Conservation (phyloP, 2,797 vertebrate genomes). For the Schizothorax lantsangensis region DNA sequence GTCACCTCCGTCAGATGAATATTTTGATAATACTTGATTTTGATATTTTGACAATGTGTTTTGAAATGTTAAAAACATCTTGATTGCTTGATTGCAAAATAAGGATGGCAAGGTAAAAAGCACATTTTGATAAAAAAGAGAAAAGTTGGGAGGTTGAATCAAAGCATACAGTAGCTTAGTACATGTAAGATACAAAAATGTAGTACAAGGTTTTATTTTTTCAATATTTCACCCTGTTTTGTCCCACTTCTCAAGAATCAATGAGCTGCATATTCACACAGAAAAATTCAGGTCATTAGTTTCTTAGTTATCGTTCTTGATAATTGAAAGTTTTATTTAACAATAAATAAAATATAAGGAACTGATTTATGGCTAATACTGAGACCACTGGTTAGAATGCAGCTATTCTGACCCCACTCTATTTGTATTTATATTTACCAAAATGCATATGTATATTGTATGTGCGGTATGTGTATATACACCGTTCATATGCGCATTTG, state of each 20-base stretch:
- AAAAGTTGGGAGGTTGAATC: background rate
- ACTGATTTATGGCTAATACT: background rate
- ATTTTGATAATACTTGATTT: background rate
- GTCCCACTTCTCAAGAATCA: background rate
- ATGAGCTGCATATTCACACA: background rate
- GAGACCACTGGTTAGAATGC: background rate
- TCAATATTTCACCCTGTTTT: background rate
- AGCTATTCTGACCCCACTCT: background rate
- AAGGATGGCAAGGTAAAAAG: background rate
- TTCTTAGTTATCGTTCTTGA: background rate
- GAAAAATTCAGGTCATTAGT: background rate
- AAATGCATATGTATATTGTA: background rate
- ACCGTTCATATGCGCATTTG: background rate
- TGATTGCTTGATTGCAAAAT: too few species aligned
- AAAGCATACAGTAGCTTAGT: background rate
- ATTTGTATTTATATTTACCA: background rate
- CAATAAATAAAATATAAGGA: background rate
- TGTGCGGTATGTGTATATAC: background rate
- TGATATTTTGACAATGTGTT: background rate
- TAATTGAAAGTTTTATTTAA: background rate
- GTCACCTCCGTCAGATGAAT: background rate
- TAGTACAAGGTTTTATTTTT: background rate
- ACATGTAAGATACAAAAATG: background rate
- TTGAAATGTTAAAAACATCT: too few species aligned
- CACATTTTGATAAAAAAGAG: background rate